Evolutionary conservation across 30 jellyfish, hydroid and myxozoan genomes (phyloP).

Genomic region (Rhopilema esculentum): DNA sequence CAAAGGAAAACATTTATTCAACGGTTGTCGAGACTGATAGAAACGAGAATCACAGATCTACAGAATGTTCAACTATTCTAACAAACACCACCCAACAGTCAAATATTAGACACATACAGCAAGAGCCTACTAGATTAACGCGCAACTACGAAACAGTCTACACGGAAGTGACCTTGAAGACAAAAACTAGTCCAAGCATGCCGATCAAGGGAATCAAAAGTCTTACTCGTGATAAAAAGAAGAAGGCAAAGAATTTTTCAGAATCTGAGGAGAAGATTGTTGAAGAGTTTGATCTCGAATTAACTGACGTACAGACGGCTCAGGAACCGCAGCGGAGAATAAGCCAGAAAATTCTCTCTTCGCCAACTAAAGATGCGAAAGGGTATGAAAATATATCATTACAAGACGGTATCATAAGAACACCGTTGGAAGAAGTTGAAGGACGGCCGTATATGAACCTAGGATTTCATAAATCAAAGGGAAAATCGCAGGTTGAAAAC

Average conservation of each 20-base stretch:
- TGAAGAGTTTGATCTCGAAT: neutral
- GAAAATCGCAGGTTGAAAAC: conserved; percentile 6
- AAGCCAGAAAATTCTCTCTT: conserved; percentile 35
- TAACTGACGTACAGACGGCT: neutral
- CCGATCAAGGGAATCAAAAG: conserved; percentile 42
- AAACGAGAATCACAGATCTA: neutral
- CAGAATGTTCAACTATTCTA: conserved; percentile 18
- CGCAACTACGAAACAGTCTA: conserved; percentile 36
- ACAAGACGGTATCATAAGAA: conserved; percentile 33
- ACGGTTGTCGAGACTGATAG: conserved; percentile 11
- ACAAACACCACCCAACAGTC: neutral
- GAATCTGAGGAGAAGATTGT: neutral
- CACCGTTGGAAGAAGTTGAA: conserved; percentile 51
- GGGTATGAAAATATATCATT: conserved; percentile 58
- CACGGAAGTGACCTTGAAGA: conserved; percentile 61
- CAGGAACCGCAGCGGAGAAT: conserved; percentile 31
- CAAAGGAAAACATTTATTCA: conserved; percentile 41
- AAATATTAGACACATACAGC: conserved; percentile 3
- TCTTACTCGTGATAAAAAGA: conserved; percentile 25
- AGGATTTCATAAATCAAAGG: conserved; percentile 42
- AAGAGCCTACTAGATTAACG: neutral
- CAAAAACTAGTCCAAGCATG: conserved; percentile 20
- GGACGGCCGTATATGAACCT: conserved; percentile 59
- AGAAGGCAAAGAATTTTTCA: conserved; percentile 7
- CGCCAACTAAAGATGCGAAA: conserved; percentile 48